These are phyloP conservation scores for Ophraella communa DNA, from an alignment of 2,888 invertebrate species.

Conservation along the genomic window DNA sequence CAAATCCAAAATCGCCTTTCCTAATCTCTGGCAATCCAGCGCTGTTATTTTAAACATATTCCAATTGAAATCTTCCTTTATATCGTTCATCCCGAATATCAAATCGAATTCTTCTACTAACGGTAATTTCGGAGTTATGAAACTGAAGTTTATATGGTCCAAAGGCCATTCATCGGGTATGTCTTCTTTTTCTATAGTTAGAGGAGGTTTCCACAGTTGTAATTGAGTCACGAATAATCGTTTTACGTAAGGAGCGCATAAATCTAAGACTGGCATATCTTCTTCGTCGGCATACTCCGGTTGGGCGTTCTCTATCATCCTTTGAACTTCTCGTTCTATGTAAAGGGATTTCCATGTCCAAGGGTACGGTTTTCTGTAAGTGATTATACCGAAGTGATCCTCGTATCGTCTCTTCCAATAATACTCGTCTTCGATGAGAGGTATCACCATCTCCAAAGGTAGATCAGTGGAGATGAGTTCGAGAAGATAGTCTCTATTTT, in stretches of 20 bases:
- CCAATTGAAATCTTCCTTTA: slow-evolving; percentile 64
- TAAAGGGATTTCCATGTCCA: slow-evolving; percentile 59
- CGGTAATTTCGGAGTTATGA: slow-evolving; percentile 63
- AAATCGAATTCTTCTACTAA: slow-evolving; percentile 63
- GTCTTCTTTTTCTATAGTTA: slow-evolving; percentile 55
- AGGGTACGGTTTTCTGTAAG: slow-evolving; percentile 42
- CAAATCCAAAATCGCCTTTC: slow-evolving; percentile 57
- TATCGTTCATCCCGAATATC: slow-evolving; percentile 61
- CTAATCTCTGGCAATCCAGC: slow-evolving; percentile 66
- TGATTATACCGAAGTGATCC: slow-evolving; percentile 50
- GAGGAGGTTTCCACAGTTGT: slow-evolving; percentile 64
- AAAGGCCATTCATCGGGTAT: slow-evolving; percentile 56
- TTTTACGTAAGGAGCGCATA: slow-evolving; percentile 62
- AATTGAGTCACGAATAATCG: slow-evolving; percentile 63
- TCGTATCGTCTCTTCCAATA: slow-evolving; percentile 69
- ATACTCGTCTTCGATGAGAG: slow-evolving; percentile 65
- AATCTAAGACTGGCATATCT: slow-evolving; percentile 49
- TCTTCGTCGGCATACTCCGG: slow-evolving; percentile 57
- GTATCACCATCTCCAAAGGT: slow-evolving; percentile 65
- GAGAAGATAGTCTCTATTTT: slow-evolving; percentile 66
- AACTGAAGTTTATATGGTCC: slow-evolving; percentile 67
- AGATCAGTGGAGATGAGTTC: slow-evolving; percentile 68
- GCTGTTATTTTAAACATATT: slow-evolving; percentile 69
- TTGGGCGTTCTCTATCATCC: slow-evolving; percentile 55
- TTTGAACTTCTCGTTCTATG: slow-evolving; percentile 55